A percentile compares a stretch with the other conserved stretches of the same genome.
These are phyloP conservation scores for Aulostomus chinensis DNA, from an alignment of 2,797 vertebrate genomes.

Conservation along the genomic window DNA sequence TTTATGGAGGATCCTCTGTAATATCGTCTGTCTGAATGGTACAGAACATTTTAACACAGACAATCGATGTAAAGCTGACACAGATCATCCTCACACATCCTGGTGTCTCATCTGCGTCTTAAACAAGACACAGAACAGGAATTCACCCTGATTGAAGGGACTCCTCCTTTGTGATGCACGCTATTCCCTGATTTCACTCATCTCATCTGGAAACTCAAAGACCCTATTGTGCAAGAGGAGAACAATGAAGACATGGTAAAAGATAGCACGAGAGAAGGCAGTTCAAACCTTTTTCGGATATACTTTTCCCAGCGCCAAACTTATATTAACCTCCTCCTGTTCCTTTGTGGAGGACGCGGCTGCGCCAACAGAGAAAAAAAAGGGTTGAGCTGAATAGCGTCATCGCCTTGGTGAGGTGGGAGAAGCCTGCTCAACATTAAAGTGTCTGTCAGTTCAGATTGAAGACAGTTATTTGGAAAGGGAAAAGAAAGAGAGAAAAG, in stretches of 20 bases:
- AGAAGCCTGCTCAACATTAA: conserved; percentile 45
- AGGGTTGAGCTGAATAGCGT: conserved; percentile 52
- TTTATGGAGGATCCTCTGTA: too few species aligned
- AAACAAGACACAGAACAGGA: too few species aligned
- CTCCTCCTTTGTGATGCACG: conserved; percentile 36
- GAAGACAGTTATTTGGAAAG: conserved; percentile 43
- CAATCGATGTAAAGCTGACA: too few species aligned
- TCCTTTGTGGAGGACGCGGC: conserved; percentile 46
- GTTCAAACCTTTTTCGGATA: conserved; percentile 28
- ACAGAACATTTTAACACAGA: too few species aligned
- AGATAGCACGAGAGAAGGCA: conserved; percentile 14
- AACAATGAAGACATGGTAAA: conserved; percentile 27
- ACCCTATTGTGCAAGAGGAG: conserved; percentile 30
- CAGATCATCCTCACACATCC: too few species aligned
- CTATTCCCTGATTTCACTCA: conserved; percentile 46
- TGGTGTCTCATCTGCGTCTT: too few species aligned
- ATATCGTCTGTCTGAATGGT: too few species aligned
- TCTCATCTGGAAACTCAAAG: conserved; percentile 57
- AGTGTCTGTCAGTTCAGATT: conserved; percentile 48
- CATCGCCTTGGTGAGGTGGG: conserved; percentile 20
- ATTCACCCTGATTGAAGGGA: too few species aligned
- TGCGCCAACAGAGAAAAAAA: conserved; percentile 35
- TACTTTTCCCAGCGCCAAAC: conserved; percentile 44
- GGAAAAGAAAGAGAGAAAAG: conserved; percentile 7
- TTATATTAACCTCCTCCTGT: conserved; percentile 55